Percentiles rank a stretch among this genome's conserved stretches.
Conservation (phyloP, 2,797 vertebrate species). For the Thamnophis elegans region DNA sequence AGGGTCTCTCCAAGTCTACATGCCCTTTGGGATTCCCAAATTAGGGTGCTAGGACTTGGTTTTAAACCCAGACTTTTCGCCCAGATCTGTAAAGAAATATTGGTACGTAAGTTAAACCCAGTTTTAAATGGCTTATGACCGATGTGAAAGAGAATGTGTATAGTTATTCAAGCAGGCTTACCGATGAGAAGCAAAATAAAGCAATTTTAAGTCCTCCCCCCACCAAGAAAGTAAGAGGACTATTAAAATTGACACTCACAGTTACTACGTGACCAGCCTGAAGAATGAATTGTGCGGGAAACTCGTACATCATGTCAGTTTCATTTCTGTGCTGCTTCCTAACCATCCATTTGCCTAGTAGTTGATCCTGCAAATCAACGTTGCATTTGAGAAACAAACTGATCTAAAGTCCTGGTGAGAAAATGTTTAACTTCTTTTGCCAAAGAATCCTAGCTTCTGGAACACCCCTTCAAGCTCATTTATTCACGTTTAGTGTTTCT, state of each 20-base stretch:
- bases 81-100: constrained; percentile 77
- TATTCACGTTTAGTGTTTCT: neutral
- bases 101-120: neutral
- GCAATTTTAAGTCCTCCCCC: neutral
- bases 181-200: neutral
- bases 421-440: neutral
- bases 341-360: constrained; percentile 77
- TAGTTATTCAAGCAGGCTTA: neutral
- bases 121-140: neutral
- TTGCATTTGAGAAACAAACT: neutral
- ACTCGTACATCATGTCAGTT: constrained; percentile 75
- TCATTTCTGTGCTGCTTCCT: constrained; percentile 64
- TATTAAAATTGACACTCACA: constrained; percentile 66
- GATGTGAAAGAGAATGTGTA: neutral
- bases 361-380: constrained; percentile 74
- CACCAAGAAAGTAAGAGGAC: no score
- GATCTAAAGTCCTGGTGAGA: neutral
- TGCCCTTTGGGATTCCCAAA: constrained; percentile 75
- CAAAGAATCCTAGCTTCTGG: neutral
- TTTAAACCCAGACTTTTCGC: constrained; percentile 69
- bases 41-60: constrained; percentile 69
- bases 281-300: constrained; percentile 75
- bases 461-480: neutral
- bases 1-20: constrained; percentile 74
- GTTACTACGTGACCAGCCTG: constrained; percentile 77